Evolutionary conservation across 2,888 invertebrate genomes (phyloP), one percentile per base, ranked within the genome.

Genomic region (Megastigmus dorsalis): DNA sequence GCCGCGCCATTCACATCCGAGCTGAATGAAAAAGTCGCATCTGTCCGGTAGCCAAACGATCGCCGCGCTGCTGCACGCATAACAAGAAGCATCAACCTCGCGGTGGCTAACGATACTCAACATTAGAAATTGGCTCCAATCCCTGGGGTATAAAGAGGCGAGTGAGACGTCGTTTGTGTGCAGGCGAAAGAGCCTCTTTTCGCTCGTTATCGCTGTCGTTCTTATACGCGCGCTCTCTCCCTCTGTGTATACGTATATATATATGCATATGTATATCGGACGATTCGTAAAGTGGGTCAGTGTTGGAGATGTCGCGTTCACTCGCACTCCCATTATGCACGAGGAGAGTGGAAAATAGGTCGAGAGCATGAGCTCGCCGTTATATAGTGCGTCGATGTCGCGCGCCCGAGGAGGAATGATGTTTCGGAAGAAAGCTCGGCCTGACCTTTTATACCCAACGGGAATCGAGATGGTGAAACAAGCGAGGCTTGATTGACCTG

Each of bases 361-460:
- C 66, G 72, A 66, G 66, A 59, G 74, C 76, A 74, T 71, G 71
- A 67, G 63, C n/a, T n/a, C n/a, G n/a, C n/a, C n/a, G n/a, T n/a
- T n/a, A n/a, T n/a, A n/a, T n/a, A n/a, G n/a, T n/a, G n/a, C n/a
- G n/a, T n/a, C n/a, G n/a, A n/a, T n/a, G n/a, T n/a, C 10, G 41
- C 13, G n/a, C 41, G 15, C 15, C 4, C 15, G 50, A 9, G 23
- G 50, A 50, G 10, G 50, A 50, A 26, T 18, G 45, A 5, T 4
- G 3, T 18, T 43, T 15, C 15, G 13, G 18, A 26, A 48, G 48
- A 50, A 26, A 26, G 50, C 26, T 43, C 43, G 6, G 33, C 33
- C 33, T 13, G 26, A 26, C 50, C 50, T 50, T 43, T 10, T 41
- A 13, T 4, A 41, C 13, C 7, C 13, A 15, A 13, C 6, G 1